Conservation (phyloP, 2,888 invertebrate species). For the Ptychoptera contaminata region DNA sequence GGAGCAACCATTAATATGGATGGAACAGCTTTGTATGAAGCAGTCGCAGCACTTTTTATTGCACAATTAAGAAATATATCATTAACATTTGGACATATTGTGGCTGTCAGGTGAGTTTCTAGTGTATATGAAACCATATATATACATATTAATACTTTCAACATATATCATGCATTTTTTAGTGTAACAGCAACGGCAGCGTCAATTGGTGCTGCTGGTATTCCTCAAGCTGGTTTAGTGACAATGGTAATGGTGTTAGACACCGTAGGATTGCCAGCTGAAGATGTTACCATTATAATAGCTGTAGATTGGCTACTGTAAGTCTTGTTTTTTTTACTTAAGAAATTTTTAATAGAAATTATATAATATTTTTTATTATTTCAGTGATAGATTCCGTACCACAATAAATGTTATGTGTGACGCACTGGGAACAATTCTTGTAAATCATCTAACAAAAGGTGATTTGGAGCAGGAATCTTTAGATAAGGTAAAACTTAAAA, state of each 20-base stretch:
- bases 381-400: constrained; percentile 71
- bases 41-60: constrained; percentile 94
- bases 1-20: constrained; percentile 99
- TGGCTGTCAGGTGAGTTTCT: constrained; percentile 69
- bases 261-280: constrained; percentile 76
- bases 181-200: constrained; percentile 94
- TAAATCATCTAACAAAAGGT: constrained; percentile 64
- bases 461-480: constrained; percentile 38
- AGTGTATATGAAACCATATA: constrained; percentile 40
- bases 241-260: constrained; percentile 94
- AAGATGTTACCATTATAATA: constrained; percentile 79
- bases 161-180: constrained; percentile 17
- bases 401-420: constrained; percentile 93
- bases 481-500: constrained; percentile 31
- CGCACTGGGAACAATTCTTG: constrained; percentile 83
- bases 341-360: neutral
- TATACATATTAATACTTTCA: constrained; percentile 6
- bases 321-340: constrained; percentile 29
- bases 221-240: constrained; percentile 88
- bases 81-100: constrained; percentile 72
- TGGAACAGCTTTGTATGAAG: constrained; percentile 87
- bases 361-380: constrained; percentile 15
- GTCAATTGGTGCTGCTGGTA: constrained; percentile 93
- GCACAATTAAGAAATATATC: constrained; percentile 76
- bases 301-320: constrained; percentile 88